Conservation (phyloP, 1,140 invertebrate species). For the Teleogryllus occipitalis region DNA sequence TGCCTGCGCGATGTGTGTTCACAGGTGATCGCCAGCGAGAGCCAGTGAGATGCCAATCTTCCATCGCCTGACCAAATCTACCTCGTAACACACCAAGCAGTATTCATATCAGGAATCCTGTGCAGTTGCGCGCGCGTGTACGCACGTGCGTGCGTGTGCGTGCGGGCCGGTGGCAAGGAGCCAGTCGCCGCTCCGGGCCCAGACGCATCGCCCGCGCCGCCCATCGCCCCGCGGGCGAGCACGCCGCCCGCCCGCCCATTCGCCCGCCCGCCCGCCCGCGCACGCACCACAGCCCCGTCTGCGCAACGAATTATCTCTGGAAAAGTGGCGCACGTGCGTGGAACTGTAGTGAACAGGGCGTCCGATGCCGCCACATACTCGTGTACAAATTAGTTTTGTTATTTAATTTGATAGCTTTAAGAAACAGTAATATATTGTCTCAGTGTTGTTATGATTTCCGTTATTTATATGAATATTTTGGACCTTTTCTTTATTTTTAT, state of each 20-base stretch:
- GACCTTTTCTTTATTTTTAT: not conserved
- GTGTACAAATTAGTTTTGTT: constrained; percentile 1
- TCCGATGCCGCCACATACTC: not conserved
- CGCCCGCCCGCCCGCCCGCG: too few species aligned
- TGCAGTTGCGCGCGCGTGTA: not conserved
- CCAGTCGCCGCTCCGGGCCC: too few species aligned
- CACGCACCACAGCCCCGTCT: too few species aligned
- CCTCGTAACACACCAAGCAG: not conserved
- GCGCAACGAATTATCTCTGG: too few species aligned
- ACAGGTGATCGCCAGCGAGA: not conserved
- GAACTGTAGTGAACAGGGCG: not conserved
- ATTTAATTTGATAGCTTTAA: not conserved
- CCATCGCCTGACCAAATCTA: not conserved
- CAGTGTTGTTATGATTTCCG: not conserved
- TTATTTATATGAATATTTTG: not conserved
- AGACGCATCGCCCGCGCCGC: too few species aligned
- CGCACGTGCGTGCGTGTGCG: not conserved
- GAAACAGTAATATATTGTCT: not conserved
- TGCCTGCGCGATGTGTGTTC: too few species aligned
- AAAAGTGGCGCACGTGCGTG: too few species aligned
- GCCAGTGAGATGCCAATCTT: not conserved
- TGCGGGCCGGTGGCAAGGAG: too few species aligned
- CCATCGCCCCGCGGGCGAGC: too few species aligned
- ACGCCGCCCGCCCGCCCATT: too few species aligned
- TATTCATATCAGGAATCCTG: constrained; percentile 1